Evolutionary conservation across 92 coral and sea anemone genomes (phyloP).

Genomic region (Chrysogorgia sp.): DNA sequence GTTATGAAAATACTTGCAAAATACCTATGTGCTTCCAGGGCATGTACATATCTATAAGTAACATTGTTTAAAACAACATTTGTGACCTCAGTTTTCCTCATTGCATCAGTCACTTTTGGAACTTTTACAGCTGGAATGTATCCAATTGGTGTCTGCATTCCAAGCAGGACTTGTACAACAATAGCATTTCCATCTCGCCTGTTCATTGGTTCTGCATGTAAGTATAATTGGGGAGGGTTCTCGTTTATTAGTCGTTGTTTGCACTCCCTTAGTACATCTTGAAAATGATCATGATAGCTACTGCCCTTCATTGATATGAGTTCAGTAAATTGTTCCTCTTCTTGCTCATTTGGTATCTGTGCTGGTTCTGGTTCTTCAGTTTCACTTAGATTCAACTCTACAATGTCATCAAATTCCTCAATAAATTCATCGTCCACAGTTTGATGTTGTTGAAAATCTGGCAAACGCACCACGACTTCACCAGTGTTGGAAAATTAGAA

Average conservation of each 20-base stretch:
- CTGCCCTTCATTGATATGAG: constrained; percentile 49
- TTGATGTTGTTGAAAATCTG: neutral
- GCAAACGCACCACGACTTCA: neutral
- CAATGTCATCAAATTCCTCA: neutral
- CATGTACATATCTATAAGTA: constrained; percentile 15
- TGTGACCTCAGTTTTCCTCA: constrained; percentile 21
- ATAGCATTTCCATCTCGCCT: constrained; percentile 65
- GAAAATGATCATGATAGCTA: constrained; percentile 48
- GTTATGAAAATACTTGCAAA: constrained; percentile 47
- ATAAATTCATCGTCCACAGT: neutral
- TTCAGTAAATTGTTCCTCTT: constrained; percentile 34
- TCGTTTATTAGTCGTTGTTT: constrained; percentile 28
- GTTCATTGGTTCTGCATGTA: constrained; percentile 52
- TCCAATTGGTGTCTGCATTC: constrained; percentile 49
- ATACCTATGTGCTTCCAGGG: neutral
- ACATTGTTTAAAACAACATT: constrained; percentile 37
- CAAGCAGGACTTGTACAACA: constrained; percentile 52
- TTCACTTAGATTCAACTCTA: neutral
- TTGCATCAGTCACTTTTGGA: constrained; percentile 56
- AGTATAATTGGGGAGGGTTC: constrained; percentile 28
- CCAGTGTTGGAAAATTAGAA: constrained; percentile 27
- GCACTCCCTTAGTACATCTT: constrained; percentile 30
- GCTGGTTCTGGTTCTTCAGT: neutral
- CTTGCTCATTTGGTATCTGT: neutral
- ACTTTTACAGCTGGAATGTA: constrained; percentile 55